Conservation (phyloP, 1,140 invertebrate genomes). For the Drosophila jambulina region DNA sequence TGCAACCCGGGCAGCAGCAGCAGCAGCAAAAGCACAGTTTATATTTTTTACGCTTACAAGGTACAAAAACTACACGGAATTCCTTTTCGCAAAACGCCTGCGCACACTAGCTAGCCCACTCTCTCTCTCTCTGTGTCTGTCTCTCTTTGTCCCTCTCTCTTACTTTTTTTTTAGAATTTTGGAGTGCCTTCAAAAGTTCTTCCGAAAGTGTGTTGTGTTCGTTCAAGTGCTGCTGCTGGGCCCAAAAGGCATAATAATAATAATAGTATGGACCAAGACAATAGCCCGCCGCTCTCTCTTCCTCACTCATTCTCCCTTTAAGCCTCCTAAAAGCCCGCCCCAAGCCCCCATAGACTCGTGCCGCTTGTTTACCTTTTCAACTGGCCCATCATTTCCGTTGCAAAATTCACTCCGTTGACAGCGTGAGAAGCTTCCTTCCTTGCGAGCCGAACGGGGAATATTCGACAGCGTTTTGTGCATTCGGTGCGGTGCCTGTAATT, state of each 20-base stretch:
- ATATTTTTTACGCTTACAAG: slow-evolving; percentile 60
- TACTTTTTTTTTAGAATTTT: slow-evolving; percentile 47
- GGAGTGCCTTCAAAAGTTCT: slow-evolving; percentile 56
- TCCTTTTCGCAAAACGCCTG: slow-evolving; percentile 54
- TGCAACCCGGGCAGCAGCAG: slow-evolving; percentile 37
- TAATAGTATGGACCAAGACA: slow-evolving; percentile 48
- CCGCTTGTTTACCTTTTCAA: slow-evolving; percentile 49
- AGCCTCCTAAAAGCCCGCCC: not conserved
- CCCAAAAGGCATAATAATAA: slow-evolving; percentile 61
- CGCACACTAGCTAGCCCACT: slow-evolving; percentile 27
- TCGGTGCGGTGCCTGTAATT: slow-evolving; percentile 59
- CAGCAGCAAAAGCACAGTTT: slow-evolving; percentile 50
- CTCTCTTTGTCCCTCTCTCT: slow-evolving; percentile 6
- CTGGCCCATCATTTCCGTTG: slow-evolving; percentile 62
- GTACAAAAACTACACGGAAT: slow-evolving; percentile 50
- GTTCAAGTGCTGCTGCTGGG: slow-evolving; percentile 51
- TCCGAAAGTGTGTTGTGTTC: slow-evolving; percentile 51
- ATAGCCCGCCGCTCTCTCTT: slow-evolving; percentile 6
- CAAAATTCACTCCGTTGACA: slow-evolving; percentile 69
- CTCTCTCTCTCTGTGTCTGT: slow-evolving; percentile 6
- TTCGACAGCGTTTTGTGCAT: slow-evolving; percentile 44
- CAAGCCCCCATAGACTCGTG: slow-evolving; percentile 8
- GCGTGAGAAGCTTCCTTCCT: slow-evolving; percentile 61
- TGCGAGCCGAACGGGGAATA: slow-evolving; percentile 9
- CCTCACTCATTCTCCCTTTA: rapidly evolving